Percentiles rank a stretch among this genome's conserved stretches.
Evolutionary conservation across 1,140 invertebrate genomes (phyloP).

Genomic region (Zaprionus ornatus): DNA sequence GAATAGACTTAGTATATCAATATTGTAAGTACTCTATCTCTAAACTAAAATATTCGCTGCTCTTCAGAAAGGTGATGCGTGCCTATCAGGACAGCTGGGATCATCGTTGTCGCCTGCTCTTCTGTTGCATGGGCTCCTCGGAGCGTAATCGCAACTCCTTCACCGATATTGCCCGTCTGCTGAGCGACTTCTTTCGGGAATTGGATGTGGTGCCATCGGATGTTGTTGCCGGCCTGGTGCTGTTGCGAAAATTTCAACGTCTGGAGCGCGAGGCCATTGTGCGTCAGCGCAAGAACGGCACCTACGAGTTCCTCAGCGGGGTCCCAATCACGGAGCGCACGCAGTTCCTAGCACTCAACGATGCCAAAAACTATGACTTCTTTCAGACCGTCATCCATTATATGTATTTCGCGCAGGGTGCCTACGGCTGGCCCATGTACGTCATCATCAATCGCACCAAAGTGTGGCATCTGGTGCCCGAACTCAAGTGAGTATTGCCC

Average conservation of each 20-base stretch:
- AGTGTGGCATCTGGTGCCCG: conserved; percentile 89
- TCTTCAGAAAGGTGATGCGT: conserved; percentile 91
- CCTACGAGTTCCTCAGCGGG: conserved; percentile 95
- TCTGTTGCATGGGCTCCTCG: conserved; percentile 93
- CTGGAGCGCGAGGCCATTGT: conserved; percentile 91
- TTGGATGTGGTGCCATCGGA: conserved; percentile 96
- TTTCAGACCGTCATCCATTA: conserved; percentile 93
- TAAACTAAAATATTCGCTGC: neutral
- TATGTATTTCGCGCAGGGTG: conserved; percentile 94
- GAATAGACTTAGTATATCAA: too few species aligned
- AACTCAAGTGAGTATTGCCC: conserved; percentile 85
- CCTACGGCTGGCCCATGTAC: conserved; percentile 96
- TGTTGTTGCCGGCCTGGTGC: conserved; percentile 93
- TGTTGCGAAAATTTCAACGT: conserved; percentile 93
- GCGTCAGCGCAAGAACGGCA: conserved; percentile 92
- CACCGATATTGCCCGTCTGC: conserved; percentile 92
- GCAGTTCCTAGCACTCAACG: conserved; percentile 92
- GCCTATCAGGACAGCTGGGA: conserved; percentile 97
- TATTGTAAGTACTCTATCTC: too few species aligned
- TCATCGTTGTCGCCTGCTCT: conserved; percentile 91
- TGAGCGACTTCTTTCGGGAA: conserved; percentile 96
- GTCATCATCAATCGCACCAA: conserved; percentile 90
- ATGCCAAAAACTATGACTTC: conserved; percentile 89
- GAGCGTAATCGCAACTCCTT: conserved; percentile 93
- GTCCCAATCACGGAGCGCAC: conserved; percentile 93